Conservation (phyloP, 2,113 vertebrate species). For the Cyprinodon variegatus region DNA sequence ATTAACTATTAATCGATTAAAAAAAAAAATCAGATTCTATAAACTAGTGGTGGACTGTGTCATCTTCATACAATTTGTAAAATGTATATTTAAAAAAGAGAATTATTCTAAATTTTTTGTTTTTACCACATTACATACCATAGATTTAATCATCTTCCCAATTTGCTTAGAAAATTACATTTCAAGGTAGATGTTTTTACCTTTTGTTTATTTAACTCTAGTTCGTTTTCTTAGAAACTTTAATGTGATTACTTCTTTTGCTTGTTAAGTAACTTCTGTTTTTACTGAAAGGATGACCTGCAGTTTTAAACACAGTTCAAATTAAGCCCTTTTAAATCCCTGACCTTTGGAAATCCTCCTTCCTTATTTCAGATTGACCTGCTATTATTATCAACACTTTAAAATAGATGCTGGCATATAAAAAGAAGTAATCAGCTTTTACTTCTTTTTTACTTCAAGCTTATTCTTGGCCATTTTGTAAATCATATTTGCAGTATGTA, state of each 20-base stretch:
- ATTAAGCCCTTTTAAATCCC: slow-evolving; percentile 61
- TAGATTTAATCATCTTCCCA: no score
- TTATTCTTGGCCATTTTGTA: no score
- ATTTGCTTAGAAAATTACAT: no score
- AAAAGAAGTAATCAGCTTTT: not conserved
- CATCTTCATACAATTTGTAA: no score
- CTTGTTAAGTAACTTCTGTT: slow-evolving; percentile 17
- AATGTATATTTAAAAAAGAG: no score
- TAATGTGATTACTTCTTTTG: not conserved
- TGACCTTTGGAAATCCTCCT: slow-evolving; percentile 31
- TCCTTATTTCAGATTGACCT: slow-evolving; percentile 5
- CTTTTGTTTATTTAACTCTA: not conserved
- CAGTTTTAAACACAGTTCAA: slow-evolving; percentile 65
- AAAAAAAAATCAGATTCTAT: no score
- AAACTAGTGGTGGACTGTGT: no score
- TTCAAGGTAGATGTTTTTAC: not conserved
- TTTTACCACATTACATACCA: no score
- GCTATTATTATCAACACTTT: slow-evolving; percentile 11
- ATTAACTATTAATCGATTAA: no score
- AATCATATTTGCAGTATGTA: no score
- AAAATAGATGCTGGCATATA: not conserved
- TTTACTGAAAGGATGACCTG: slow-evolving; percentile 38
- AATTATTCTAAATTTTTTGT: no score
- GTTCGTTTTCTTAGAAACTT: not conserved
- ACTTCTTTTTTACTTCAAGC: no score